Base-by-base conservation (phyloP, 2,888 invertebrate genomes). In the Caenorhabditis sulstoni region DNA sequence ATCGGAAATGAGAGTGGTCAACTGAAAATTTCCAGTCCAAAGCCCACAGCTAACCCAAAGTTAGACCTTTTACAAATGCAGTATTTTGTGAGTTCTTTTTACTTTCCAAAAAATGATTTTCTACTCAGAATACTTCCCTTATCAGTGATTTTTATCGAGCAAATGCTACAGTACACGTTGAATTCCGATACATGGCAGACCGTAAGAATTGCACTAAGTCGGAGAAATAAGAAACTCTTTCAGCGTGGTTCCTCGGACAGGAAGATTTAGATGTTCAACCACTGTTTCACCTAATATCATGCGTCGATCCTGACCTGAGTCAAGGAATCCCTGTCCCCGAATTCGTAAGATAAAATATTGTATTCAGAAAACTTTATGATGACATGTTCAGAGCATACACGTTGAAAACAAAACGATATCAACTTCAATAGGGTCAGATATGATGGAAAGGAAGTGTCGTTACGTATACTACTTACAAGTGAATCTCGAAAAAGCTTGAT, bases 161-260 rank as follows among this genome's bases (percentile, higher is more conserved):
- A 1, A 88, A 88, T 59, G 87, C 82, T 1, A 87, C 88, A 12
- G 62, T 88, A 2, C 61, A 75, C 14, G 61, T 88, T 3, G 81
- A 79, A 4, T 82, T 88, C 49, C 55, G 71, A 35, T 88, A 84
- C 65, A 50, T 75, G 20, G 41, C 65, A 53, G 52, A 68, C 35
- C 45, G 83, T 83, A 18, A 5, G 39, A 14, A n/a, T 11, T n/a
- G n/a, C n/a, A n/a, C n/a, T n/a, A n/a, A n/a, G n/a, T n/a, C n/a
- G n/a, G n/a, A n/a, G 23, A 45, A 59, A 41, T 29, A 29, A 29
- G 7, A 29, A 3, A 7, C 29, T 29, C 29, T 68, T 66, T 18
- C 64, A 84, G 87, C 75, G 22, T 89, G 89, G 89, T 85, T 85
- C 1, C 76, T 88, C 18, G 89, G 88, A 20, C 58, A 78, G 16